phyloP scores from a whole-genome alignment of 2,797 vertebrate species.

The Taeniopygia guttata region DNA sequence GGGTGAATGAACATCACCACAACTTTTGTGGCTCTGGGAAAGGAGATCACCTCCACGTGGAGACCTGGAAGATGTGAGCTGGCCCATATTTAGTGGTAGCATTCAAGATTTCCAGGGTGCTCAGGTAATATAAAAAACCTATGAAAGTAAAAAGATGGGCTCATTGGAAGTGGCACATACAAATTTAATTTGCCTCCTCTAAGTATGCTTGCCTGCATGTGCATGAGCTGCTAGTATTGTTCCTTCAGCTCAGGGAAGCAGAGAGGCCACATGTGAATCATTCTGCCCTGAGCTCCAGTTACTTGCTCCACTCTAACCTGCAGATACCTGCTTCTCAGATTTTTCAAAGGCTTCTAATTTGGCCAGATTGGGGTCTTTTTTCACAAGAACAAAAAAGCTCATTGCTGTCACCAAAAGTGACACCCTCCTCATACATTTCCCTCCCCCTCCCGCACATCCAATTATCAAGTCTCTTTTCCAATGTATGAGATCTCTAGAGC shows the following conservation, averaged over 20 bases:
- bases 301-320: neutral
- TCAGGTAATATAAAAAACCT: neutral
- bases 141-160: neutral
- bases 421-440: conserved; percentile 34
- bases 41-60: neutral
- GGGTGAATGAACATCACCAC: neutral
- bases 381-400: conserved; percentile 18
- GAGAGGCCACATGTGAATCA: neutral
- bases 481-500: conserved; percentile 63
- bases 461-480: conserved; percentile 65
- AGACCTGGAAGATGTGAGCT: neutral
- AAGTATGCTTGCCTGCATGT: neutral
- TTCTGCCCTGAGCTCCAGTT: neutral
- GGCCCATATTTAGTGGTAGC: neutral
- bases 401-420: conserved; percentile 60
- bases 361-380: neutral
- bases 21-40: neutral
- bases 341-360: conserved; percentile 19
- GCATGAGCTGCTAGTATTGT: neutral
- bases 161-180: neutral
- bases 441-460: conserved; percentile 52
- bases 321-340: neutral
- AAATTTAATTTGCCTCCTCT: neutral
- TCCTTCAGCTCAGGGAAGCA: neutral
- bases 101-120: neutral